A percentile compares a stretch with the other conserved stretches of the same genome.
These are phyloP conservation scores for Steinernema scapterisci DNA, from an alignment of 2,888 invertebrate genomes.

Conservation along the genomic window DNA sequence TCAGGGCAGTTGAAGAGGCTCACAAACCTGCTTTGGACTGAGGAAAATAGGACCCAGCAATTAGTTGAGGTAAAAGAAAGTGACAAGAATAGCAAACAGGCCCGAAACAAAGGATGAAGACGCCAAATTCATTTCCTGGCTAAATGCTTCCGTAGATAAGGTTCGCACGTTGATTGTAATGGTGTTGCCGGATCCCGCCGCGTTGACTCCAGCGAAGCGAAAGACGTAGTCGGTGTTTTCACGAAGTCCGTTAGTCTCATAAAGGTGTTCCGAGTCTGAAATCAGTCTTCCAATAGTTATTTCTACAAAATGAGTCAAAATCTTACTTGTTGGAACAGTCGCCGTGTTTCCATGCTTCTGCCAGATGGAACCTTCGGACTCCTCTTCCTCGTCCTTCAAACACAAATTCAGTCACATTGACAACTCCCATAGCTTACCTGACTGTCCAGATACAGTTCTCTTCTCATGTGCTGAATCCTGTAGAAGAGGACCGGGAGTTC, in stretches of 20 bases:
- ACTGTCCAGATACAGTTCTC: conserved; percentile 16
- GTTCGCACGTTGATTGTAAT: conserved; percentile 38
- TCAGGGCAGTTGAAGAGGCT: no score
- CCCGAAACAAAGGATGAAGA: not conserved
- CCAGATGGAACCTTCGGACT: conserved; percentile 30
- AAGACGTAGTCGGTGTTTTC: conserved; percentile 58
- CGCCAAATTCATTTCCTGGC: not conserved
- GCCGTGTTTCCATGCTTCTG: conserved; percentile 31
- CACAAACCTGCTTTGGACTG: no score
- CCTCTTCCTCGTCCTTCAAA: conserved; percentile 12
- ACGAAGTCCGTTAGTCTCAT: conserved; percentile 57
- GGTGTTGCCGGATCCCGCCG: conserved; percentile 57
- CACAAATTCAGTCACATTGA: conserved; percentile 17
- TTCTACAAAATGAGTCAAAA: not conserved
- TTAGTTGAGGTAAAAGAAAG: not conserved
- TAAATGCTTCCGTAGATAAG: not conserved
- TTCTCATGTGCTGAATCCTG: conserved; percentile 44
- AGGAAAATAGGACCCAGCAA: not conserved
- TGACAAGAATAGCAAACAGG: not conserved
- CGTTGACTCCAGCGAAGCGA: conserved; percentile 56
- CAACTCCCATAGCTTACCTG: no score
- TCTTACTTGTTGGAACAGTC: conserved; percentile 13
- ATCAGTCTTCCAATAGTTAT: conserved; percentile 16
- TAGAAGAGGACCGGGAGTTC: conserved; percentile 46
- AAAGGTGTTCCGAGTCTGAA: conserved; percentile 46